Base-by-base conservation (phyloP, 2,113 vertebrate genomes). In the Megaceryle torquata region DNA sequence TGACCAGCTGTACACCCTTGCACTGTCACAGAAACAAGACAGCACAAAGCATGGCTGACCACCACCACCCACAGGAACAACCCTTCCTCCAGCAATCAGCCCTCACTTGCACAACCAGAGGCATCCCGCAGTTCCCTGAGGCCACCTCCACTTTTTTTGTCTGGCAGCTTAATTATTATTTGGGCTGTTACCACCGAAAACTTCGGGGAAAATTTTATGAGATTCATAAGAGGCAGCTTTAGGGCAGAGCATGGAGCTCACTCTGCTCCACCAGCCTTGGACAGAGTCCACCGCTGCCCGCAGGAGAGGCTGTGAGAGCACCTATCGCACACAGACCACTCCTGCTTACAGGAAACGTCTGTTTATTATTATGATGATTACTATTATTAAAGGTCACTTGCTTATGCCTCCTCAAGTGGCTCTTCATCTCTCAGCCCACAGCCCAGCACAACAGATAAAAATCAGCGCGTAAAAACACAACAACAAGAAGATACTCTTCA, bases 1-100 rank as follows among this genome's bases (percentile, higher is more conserved):
- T 1, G 5, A 24, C 39, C 3, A 5, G 65, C 50, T n/a, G 5
- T 1, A 17, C 8, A 20, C 25, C 24, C 53, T 28, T 1, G 5
- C 5, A 1, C 14, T 3, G 10, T 19, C 81, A 63, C 51, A 48
- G 53, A 29, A 43, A 24, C 1, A 0, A 26, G 37, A 35, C 48
- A 54, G 24, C 54, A 53, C 59, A 5, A 64, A 64, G n/a, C 68
- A 59, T 8, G 5, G 0, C 63, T n/a, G 37, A 26, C 33, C 12
- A 15, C 51, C 60, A 19, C 37, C n/a, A 28, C 81, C 29, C 29
- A 6, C 1, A 17, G 41, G 21, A 57, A 29, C 41, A 67, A 9
- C 18, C n/a, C 41, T 12, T 71, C 35, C 63, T 41, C 67, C 75
- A 57, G 56, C 20, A 24, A 9, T 6, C 1, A 44, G 28, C 9